phyloP scores from a whole-genome alignment of 2,888 invertebrate species.

The Gnatocerus cornutus region DNA sequence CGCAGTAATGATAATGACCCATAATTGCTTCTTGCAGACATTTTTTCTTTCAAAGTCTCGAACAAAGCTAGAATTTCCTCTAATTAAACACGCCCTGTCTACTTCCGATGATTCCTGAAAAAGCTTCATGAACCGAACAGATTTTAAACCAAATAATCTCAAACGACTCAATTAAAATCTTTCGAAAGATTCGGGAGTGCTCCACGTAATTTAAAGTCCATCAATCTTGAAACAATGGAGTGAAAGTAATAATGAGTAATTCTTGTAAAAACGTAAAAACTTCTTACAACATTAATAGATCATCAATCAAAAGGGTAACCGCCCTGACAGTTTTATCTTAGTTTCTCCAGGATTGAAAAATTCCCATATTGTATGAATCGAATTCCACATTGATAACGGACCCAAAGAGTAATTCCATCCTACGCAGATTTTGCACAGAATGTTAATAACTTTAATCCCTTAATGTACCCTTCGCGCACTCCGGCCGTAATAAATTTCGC shows the following conservation, averaged over 20 bases:
- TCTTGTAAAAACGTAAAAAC: conserved; percentile 28
- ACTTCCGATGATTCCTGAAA: background rate
- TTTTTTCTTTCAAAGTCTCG: conserved; percentile 22
- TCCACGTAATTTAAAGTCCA: no score
- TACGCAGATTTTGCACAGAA: conserved; percentile 24
- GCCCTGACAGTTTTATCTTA: conserved; percentile 11
- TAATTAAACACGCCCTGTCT: background rate
- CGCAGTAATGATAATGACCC: background rate
- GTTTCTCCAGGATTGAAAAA: conserved; percentile 10
- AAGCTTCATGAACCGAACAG: no score
- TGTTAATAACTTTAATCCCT: conserved; percentile 35
- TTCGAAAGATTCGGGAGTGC: no score
- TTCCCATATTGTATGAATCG: background rate
- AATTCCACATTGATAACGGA: conserved; percentile 18
- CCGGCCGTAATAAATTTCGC: conserved; percentile 12
- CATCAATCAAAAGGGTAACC: conserved; percentile 33
- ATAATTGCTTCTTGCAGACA: conserved; percentile 6
- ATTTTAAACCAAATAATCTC: no score
- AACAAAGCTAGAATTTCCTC: conserved; percentile 10
- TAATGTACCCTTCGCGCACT: conserved; percentile 34
- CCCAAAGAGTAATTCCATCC: conserved; percentile 22
- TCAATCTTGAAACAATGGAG: conserved; percentile 1
- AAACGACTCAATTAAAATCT: no score
- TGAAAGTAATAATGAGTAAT: conserved; percentile 29
- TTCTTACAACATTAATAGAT: conserved; percentile 32